Percentiles rank a stretch among this genome's conserved stretches.
phyloP scores from a whole-genome alignment of 2,113 vertebrate species.

The Tenebrosternarchus preto region DNA sequence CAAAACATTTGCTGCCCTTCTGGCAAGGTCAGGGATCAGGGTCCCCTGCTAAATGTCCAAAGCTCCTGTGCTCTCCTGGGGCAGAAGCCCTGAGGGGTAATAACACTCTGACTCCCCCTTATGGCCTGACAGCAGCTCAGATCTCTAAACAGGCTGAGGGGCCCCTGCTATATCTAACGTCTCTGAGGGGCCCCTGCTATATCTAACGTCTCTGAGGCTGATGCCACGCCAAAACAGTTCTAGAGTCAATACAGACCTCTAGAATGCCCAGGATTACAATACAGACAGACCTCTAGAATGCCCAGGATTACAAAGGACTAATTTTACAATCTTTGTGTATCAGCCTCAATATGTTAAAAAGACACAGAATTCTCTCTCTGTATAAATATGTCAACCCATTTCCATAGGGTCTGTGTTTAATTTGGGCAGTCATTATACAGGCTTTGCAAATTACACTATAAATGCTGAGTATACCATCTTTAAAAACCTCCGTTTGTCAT shows the following conservation, averaged over 20 bases:
- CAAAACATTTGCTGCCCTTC: slow-evolving; percentile 80
- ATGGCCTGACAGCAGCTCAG: slow-evolving; percentile 50
- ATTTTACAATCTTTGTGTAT: background rate
- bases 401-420: background rate
- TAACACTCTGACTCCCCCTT: slow-evolving; percentile 45
- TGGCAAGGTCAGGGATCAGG: slow-evolving; percentile 79
- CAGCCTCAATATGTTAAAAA: too few relatives aligned
- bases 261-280: background rate
- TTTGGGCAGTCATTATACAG: background rate
- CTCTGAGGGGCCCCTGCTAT: slow-evolving; percentile 34
- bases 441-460: background rate
- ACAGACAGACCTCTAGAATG: slow-evolving; percentile 24
- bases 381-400: background rate
- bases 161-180: slow-evolving; percentile 52
- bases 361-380: too few relatives aligned
- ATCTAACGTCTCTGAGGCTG: slow-evolving; percentile 56
- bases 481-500: background rate
- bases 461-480: background rate
- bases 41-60: slow-evolving; percentile 76
- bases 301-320: background rate
- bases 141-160: slow-evolving; percentile 44
- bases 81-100: slow-evolving; percentile 54
- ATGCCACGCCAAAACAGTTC: slow-evolving; percentile 34
- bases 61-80: slow-evolving; percentile 58
- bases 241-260: slow-evolving; percentile 30